Conservation (phyloP, 1,140 invertebrate species). For the Caenorhabditis inopinata region DNA sequence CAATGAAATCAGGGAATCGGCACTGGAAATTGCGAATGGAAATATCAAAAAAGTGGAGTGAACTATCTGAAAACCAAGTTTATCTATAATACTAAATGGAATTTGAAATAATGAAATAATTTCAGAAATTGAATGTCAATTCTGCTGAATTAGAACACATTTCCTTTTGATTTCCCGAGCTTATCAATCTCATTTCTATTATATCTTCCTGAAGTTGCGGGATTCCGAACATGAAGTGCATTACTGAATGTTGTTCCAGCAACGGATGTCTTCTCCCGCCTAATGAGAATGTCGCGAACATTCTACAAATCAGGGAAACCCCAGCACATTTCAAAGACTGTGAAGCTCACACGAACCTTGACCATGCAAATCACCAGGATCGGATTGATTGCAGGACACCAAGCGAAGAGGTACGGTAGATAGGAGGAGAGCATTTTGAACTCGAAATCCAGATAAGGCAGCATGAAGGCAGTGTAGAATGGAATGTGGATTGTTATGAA, state of each 20-base stretch:
- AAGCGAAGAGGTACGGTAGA: background rate
- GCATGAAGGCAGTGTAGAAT: background rate
- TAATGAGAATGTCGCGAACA: background rate
- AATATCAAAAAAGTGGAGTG: too few relatives aligned
- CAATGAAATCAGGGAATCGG: too few relatives aligned
- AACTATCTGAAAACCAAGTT: too few relatives aligned
- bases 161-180: too few relatives aligned
- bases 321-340: too few relatives aligned
- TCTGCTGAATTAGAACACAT: too few relatives aligned
- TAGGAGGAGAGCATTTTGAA: background rate
- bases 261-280: background rate
- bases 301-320: background rate
- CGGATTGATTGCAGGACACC: background rate
- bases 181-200: too few relatives aligned
- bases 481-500: slow-evolving; percentile 1
- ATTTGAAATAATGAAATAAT: too few relatives aligned
- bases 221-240: background rate
- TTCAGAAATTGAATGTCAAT: too few relatives aligned
- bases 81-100: too few relatives aligned
- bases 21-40: too few relatives aligned
- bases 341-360: background rate
- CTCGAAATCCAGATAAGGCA: background rate
- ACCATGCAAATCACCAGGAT: background rate
- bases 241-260: background rate
- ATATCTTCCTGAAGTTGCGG: background rate